Percentiles rank a stretch among this genome's conserved stretches.
Evolutionary conservation across 2,113 vertebrate genomes (phyloP).

Genomic region (Python bivittatus): DNA sequence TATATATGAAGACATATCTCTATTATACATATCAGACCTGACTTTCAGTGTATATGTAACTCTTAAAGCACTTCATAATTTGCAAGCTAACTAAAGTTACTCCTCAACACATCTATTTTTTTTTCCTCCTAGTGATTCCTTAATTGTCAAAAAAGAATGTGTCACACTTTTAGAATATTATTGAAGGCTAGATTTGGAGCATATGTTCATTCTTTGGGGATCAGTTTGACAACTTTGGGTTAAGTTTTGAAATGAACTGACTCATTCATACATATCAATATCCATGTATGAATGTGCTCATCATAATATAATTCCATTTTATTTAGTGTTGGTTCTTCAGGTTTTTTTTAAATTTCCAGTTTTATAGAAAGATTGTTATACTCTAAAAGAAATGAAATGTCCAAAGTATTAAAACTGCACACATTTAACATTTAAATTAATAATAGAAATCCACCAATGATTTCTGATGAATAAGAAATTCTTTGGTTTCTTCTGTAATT

Average conservation of each 20-base stretch:
- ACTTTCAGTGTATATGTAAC: not conserved
- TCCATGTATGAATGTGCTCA: not conserved
- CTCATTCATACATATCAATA: not conserved
- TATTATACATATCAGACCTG: not conserved
- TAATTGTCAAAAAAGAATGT: not conserved
- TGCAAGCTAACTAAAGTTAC: not conserved
- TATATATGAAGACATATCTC: not conserved
- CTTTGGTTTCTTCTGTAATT: not conserved
- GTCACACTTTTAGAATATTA: not conserved
- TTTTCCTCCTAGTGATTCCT: not conserved
- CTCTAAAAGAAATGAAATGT: not conserved
- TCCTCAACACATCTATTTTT: not conserved
- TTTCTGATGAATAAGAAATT: not conserved
- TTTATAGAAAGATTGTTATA: not conserved
- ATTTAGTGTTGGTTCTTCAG: not conserved
- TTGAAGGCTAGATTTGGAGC: not conserved
- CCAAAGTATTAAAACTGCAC: not conserved
- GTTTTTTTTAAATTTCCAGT: not conserved
- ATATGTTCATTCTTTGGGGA: not conserved
- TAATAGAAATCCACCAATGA: not conserved
- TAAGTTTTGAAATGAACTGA: not conserved
- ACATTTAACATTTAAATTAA: not conserved
- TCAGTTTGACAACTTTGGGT: not conserved
- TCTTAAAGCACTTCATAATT: not conserved
- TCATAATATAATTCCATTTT: not conserved